phyloP scores from a whole-genome alignment of 2,888 invertebrate genomes.

The Tipula confusa region DNA sequence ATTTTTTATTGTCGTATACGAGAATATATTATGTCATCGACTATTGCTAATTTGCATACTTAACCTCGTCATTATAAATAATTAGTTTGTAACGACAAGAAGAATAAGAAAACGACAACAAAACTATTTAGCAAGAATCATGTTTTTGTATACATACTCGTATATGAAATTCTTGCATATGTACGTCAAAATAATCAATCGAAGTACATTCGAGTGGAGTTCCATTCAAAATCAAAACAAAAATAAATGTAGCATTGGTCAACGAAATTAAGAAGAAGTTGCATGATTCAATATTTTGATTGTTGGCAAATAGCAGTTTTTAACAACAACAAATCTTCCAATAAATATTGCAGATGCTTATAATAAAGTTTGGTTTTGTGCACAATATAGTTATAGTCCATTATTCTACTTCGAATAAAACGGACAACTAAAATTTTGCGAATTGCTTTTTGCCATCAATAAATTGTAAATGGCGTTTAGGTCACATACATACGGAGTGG shows the following conservation, averaged over 20 bases:
- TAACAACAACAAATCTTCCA: neutral
- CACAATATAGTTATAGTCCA: neutral
- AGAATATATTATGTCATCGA: neutral
- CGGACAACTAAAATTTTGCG: neutral
- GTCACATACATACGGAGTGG: neutral
- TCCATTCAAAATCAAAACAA: neutral
- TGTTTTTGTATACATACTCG: too few species aligned
- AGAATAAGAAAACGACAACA: neutral
- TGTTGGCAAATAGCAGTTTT: neutral
- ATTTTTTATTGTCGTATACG: neutral
- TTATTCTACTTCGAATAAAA: neutral
- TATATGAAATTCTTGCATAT: neutral
- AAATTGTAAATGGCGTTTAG: neutral
- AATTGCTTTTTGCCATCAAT: neutral
- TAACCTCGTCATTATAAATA: slow-evolving; percentile 7
- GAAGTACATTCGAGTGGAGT: neutral
- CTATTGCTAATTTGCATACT: neutral
- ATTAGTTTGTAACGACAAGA: neutral
- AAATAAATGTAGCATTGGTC: too few species aligned
- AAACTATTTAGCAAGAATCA: neutral
- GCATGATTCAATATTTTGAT: neutral
- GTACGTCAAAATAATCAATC: neutral
- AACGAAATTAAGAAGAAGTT: neutral
- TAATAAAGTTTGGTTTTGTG: neutral
- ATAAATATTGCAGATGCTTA: neutral